Conservation (phyloP, 2,888 invertebrate species). For the Oscheius onirici region DNA sequence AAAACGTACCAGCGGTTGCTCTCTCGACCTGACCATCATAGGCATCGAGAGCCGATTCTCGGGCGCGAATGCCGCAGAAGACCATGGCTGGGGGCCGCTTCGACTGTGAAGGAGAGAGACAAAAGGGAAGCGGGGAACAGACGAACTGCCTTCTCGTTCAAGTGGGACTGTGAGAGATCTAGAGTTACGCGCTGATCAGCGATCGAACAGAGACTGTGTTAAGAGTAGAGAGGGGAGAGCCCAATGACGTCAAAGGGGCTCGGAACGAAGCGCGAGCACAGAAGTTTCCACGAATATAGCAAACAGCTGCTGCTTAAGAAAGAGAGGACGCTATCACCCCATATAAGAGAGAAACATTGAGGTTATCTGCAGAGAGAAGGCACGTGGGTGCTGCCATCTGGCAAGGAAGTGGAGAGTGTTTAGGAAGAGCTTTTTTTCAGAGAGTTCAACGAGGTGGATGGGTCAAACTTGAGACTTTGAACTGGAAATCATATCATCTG, state of each 20-base stretch:
- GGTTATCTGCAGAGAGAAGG: too few species aligned
- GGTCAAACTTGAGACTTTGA: too few species aligned
- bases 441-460: too few species aligned
- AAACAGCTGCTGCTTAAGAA: slow-evolving; percentile 22
- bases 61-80: slow-evolving; percentile 16
- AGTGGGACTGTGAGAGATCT: slow-evolving; percentile 32
- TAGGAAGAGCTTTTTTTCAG: too few species aligned
- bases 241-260: slow-evolving; percentile 28
- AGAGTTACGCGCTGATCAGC: slow-evolving; percentile 37
- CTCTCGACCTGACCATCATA: slow-evolving; percentile 20
- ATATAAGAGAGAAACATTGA: too few species aligned
- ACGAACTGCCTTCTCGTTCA: slow-evolving; percentile 16
- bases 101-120: not conserved
- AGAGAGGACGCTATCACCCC: not conserved
- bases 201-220: slow-evolving; percentile 33
- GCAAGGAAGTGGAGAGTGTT: too few species aligned
- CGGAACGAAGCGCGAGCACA: not conserved
- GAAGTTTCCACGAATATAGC: slow-evolving; percentile 23
- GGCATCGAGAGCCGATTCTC: slow-evolving; percentile 17
- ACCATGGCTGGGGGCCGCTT: slow-evolving; percentile 16
- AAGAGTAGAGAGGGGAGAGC: slow-evolving; percentile 18
- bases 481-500: too few species aligned
- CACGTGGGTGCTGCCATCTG: too few species aligned
- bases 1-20: slow-evolving; percentile 9
- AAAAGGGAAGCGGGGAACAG: not conserved